These are phyloP conservation scores for Linurgus olivaceus DNA, from an alignment of 2,797 vertebrate genomes.

Conservation along the genomic window DNA sequence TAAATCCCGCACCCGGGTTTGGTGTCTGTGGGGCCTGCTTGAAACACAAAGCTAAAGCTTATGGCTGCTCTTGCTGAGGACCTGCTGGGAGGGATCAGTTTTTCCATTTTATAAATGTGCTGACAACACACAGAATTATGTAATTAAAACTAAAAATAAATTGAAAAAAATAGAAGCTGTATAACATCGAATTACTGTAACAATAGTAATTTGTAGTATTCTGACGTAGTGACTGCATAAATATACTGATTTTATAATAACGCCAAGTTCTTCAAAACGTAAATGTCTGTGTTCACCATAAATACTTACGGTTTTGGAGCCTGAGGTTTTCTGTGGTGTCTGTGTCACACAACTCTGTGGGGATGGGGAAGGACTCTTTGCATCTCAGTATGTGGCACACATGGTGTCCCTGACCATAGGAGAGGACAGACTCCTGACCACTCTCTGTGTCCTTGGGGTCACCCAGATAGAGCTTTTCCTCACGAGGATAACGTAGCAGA, in stretches of 20 bases:
- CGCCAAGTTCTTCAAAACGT: accelerated
- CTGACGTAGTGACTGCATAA: accelerated
- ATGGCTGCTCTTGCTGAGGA: accelerated
- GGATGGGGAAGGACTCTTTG: no score
- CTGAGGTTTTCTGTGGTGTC: accelerated
- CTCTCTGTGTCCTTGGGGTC: accelerated
- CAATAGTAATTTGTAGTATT: not conserved
- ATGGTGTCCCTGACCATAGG: accelerated
- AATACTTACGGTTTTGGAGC: accelerated
- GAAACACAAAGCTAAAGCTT: not conserved
- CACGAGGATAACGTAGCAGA: accelerated
- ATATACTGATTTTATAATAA: not conserved
- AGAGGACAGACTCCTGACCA: not conserved
- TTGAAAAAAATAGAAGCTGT: not conserved
- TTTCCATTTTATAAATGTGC: accelerated
- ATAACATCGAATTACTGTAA: not conserved
- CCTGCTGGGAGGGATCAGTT: accelerated
- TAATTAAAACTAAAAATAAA: not conserved
- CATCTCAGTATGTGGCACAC: accelerated
- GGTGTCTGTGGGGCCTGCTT: accelerated
- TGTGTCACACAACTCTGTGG: accelerated
- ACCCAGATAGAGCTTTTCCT: not conserved
- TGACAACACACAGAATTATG: not conserved
- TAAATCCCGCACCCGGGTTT: accelerated
- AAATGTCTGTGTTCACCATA: not conserved